A percentile compares a stretch with the other conserved stretches of the same genome.
These are phyloP conservation scores for Mnemiopsis leidyi DNA, from an alignment of 37 sponge, comb jelly and placozoan genomes.

Conservation along the genomic window DNA sequence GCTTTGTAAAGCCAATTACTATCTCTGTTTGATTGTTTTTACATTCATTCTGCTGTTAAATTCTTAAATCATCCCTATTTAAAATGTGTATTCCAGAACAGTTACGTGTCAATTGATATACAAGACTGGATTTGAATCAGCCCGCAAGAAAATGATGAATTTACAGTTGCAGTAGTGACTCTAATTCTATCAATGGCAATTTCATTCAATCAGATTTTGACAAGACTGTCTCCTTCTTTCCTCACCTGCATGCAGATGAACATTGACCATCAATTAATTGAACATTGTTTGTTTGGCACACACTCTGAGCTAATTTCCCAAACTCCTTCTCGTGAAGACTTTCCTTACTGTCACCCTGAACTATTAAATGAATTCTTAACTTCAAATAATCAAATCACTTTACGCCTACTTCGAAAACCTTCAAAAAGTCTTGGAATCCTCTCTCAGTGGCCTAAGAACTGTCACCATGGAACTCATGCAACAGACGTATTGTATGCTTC, in stretches of 20 bases:
- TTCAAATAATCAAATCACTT: neutral
- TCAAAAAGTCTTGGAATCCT: neutral
- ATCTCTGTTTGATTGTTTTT: too few species aligned
- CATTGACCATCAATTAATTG: neutral
- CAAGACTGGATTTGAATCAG: too few species aligned
- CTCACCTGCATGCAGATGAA: neutral
- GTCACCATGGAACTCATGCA: neutral
- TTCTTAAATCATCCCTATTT: too few species aligned
- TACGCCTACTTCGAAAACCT: neutral
- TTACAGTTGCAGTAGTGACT: too few species aligned
- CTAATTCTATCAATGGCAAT: too few species aligned
- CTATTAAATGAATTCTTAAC: neutral
- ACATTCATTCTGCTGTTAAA: too few species aligned
- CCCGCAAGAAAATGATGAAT: too few species aligned
- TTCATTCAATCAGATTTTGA: neutral
- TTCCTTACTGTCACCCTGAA: neutral
- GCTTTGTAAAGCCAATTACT: too few species aligned
- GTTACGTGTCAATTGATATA: too few species aligned
- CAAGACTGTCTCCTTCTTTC: neutral
- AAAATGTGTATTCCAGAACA: too few species aligned
- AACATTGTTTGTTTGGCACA: neutral
- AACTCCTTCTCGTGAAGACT: neutral
- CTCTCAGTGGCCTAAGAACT: neutral
- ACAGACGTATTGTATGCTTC: neutral
- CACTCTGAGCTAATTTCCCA: neutral